Conservation (phyloP, 2,888 invertebrate species). For the Suillia variegata region DNA sequence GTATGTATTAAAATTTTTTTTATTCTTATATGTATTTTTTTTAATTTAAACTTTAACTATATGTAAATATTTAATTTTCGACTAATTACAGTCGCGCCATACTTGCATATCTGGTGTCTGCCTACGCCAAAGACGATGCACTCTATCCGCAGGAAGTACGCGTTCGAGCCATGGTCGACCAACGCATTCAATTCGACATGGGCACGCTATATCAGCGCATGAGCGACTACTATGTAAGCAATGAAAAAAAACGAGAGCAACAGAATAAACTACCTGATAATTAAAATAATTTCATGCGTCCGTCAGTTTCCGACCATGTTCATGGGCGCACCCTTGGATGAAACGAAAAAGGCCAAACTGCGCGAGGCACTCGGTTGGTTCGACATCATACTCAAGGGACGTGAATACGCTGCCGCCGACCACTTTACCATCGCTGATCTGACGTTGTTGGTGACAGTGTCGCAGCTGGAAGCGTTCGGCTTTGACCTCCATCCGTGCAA, state of each 20-base stretch:
- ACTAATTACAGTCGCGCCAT: conserved; percentile 64
- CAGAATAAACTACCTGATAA: too few relatives aligned
- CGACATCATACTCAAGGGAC: conserved; percentile 64
- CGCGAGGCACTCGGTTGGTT: conserved; percentile 66
- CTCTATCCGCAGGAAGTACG: conserved; percentile 68
- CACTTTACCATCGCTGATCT: conserved; percentile 61
- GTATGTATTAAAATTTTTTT: conserved; percentile 43
- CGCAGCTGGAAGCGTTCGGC: conserved; percentile 62
- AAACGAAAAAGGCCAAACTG: conserved; percentile 63
- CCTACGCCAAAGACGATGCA: conserved; percentile 67
- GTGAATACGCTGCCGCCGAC: conserved; percentile 67
- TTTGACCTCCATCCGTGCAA: conserved; percentile 64
- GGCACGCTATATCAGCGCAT: conserved; percentile 65
- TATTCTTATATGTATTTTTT: background rate
- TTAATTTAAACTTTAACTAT: background rate
- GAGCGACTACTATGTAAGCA: conserved; percentile 65
- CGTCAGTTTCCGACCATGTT: conserved; percentile 62
- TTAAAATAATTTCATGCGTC: background rate
- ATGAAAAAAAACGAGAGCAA: too few relatives aligned
- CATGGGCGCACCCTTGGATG: conserved; percentile 61
- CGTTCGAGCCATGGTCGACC: conserved; percentile 66
- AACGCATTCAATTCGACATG: conserved; percentile 66
- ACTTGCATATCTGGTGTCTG: conserved; percentile 66
- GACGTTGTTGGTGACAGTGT: conserved; percentile 56
- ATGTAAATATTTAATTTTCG: too few relatives aligned